Conservation (phyloP, 2,888 invertebrate genomes). For the Troilus luridus region DNA sequence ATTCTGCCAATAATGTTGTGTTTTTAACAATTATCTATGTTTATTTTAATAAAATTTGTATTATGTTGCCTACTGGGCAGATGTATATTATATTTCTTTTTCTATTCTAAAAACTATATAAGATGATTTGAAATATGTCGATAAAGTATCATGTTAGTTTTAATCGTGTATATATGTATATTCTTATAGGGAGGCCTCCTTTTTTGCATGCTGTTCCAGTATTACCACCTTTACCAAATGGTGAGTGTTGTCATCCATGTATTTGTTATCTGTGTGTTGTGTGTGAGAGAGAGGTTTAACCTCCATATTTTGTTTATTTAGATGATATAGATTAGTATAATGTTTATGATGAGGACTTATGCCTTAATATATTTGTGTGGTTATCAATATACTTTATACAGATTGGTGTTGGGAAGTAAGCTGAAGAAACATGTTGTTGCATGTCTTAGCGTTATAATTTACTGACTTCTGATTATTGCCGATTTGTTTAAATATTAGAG, state of each 20-base stretch:
- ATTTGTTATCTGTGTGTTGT: slow-evolving; percentile 34
- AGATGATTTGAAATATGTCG: background rate
- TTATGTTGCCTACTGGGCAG: too few species aligned
- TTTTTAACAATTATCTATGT: background rate
- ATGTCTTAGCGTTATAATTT: background rate
- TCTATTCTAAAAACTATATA: background rate
- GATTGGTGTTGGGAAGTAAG: slow-evolving; percentile 13
- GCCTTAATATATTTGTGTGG: background rate
- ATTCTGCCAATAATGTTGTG: background rate
- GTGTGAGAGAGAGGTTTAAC: background rate
- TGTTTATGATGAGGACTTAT: background rate
- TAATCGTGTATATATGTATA: slow-evolving; percentile 29
- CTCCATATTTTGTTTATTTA: background rate
- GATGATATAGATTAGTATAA: slow-evolving; percentile 3
- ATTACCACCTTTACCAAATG: slow-evolving; percentile 73
- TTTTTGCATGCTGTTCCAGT: slow-evolving; percentile 72
- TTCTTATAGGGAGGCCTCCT: slow-evolving; percentile 65
- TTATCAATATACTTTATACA: background rate
- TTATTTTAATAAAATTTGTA: background rate
- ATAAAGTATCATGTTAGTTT: background rate
- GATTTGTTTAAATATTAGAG: too few species aligned
- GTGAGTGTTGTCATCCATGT: slow-evolving; percentile 65
- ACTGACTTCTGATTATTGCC: background rate
- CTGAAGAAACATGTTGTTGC: background rate
- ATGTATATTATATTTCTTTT: too few species aligned